Evolutionary conservation across 2,888 invertebrate species (phyloP).

Genomic region (Scaptomyza parva): DNA sequence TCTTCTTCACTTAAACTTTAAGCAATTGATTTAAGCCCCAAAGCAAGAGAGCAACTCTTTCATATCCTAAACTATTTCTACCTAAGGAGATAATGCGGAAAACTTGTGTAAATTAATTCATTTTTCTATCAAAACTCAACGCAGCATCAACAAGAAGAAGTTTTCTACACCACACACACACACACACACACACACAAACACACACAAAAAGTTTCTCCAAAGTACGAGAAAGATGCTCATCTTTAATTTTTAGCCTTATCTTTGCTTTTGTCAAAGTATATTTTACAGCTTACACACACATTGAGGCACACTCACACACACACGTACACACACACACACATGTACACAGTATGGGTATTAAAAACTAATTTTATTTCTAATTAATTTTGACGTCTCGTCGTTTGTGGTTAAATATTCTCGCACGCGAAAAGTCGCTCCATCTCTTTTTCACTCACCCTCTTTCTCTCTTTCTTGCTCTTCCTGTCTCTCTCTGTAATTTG

Average conservation of each 20-base stretch:
- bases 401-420: conserved; percentile 78
- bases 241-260: conserved; percentile 36
- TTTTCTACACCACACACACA: too few relatives aligned
- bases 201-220: conserved; percentile 62
- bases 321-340: conserved; percentile 32
- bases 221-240: conserved; percentile 46
- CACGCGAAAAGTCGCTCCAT: conserved; percentile 64
- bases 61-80: neutral
- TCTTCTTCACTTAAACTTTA: neutral
- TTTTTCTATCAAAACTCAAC: conserved; percentile 53
- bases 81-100: neutral
- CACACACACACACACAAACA: too few relatives aligned
- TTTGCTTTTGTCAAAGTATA: conserved; percentile 59
- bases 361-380: conserved; percentile 81
- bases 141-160: conserved; percentile 46
- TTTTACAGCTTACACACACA: conserved; percentile 47
- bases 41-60: neutral
- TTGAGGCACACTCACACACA: neutral
- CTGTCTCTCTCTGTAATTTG: too few relatives aligned
- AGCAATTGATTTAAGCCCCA: neutral
- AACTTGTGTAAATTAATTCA: conserved; percentile 69
- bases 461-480: neutral
- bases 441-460: neutral
- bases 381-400: conserved; percentile 80
- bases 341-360: conserved; percentile 63